Evolutionary conservation across 2,113 vertebrate species (phyloP).

Genomic region (Micromys minutus): DNA sequence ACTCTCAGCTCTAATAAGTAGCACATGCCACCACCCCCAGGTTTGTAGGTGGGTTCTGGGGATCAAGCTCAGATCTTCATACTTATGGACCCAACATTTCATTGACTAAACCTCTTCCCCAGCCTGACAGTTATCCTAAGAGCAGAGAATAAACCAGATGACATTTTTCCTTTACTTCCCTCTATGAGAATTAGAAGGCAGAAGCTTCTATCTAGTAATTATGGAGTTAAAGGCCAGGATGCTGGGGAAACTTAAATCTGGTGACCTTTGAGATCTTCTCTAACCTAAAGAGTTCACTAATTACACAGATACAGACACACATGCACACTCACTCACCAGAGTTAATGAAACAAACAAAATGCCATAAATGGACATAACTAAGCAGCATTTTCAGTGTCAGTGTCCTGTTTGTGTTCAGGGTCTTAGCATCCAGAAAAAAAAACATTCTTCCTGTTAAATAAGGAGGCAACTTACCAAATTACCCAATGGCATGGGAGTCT

Average conservation of each 20-base stretch:
- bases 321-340: neutral
- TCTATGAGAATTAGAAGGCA: conserved; percentile 5
- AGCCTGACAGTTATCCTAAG: neutral
- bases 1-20: neutral
- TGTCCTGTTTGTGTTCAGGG: neutral
- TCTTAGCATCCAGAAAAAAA: conserved; percentile 48
- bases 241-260: neutral
- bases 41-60: neutral
- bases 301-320: neutral
- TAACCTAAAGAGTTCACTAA: neutral
- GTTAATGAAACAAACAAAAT: neutral
- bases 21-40: too few relatives aligned
- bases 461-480: conserved; percentile 11
- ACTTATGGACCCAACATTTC: neutral
- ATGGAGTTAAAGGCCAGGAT: conserved; percentile 16
- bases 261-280: conserved; percentile 5
- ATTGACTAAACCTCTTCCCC: neutral
- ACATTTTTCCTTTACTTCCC: neutral
- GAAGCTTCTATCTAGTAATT: neutral
- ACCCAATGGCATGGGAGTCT: neutral
- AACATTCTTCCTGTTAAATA: neutral
- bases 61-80: neutral
- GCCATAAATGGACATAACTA: neutral
- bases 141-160: neutral
- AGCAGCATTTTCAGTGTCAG: conserved; percentile 3